Evolutionary conservation across 2,797 vertebrate genomes (phyloP).

Genomic region (Spheniscus humboldti): DNA sequence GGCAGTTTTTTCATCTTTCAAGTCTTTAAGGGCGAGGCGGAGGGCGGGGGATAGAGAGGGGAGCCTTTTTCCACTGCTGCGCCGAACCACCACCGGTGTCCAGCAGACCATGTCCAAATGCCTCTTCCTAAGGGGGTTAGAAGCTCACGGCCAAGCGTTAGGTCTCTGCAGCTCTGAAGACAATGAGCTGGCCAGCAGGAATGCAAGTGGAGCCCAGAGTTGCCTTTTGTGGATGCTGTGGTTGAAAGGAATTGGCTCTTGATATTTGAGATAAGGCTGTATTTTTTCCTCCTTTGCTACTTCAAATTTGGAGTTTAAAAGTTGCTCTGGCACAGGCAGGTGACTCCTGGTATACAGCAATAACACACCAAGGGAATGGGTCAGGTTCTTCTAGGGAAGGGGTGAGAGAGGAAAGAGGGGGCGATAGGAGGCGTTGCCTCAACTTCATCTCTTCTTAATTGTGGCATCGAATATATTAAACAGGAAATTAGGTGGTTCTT

Average conservation of each 20-base stretch:
- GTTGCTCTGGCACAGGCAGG: neutral
- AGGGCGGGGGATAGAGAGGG: neutral
- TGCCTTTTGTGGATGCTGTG: neutral
- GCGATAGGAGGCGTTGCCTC: neutral
- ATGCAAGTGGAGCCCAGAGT: neutral
- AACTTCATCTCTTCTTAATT: neutral
- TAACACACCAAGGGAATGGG: neutral
- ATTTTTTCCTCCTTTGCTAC: neutral
- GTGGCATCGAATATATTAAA: neutral
- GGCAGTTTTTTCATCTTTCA: neutral
- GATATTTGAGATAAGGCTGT: neutral
- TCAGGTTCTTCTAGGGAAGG: neutral
- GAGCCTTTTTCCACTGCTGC: neutral
- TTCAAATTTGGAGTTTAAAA: neutral
- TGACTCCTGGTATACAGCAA: neutral
- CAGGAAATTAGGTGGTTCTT: constrained; percentile 9
- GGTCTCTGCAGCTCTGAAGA: neutral
- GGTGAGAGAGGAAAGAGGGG: neutral
- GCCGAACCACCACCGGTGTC: neutral
- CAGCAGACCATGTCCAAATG: neutral
- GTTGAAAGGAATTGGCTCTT: neutral
- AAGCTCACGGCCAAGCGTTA: neutral
- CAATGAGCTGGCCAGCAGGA: neutral
- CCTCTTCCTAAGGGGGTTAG: neutral
- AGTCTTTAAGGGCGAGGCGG: neutral